Conservation (phyloP, 2,797 vertebrate species). For the Rhinichthys osculus region DNA sequence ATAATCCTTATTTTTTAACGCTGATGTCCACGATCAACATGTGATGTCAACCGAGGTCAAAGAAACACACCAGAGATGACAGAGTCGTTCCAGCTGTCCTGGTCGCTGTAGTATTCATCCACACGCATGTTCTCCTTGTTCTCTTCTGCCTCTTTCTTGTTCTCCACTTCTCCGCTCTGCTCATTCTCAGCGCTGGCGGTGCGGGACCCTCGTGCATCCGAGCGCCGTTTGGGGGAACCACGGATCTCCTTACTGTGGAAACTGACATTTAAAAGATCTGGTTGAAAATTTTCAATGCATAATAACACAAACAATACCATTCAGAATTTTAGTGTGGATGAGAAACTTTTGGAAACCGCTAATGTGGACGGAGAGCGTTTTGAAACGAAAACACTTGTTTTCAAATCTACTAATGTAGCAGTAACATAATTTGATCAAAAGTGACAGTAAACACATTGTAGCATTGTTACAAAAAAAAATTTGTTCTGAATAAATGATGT, state of each 20-base stretch:
- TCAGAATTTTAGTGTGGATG: not conserved
- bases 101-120: conserved; percentile 86
- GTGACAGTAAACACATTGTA: not conserved
- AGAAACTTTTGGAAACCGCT: too few species aligned
- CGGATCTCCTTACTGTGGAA: conserved; percentile 89
- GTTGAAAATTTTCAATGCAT: not conserved
- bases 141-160: conserved; percentile 87
- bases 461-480: too few species aligned
- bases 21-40: not conserved
- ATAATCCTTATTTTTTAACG: not conserved
- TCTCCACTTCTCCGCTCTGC: conserved; percentile 66
- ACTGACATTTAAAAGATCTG: conserved; percentile 67
- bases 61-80: conserved; percentile 89
- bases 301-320: not conserved
- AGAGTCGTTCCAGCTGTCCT: conserved; percentile 91
- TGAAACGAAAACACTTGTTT: too few species aligned
- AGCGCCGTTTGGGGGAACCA: conserved; percentile 87
- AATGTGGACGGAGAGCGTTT: too few species aligned
- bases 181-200: conserved; percentile 85
- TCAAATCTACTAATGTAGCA: too few species aligned
- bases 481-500: not conserved
- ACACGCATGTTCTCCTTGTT: conserved; percentile 95
- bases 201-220: conserved; percentile 85
- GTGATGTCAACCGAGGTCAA: not conserved
- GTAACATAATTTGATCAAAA: not conserved